Conservation (phyloP, 2,888 invertebrate genomes). For the Formica aserva region DNA sequence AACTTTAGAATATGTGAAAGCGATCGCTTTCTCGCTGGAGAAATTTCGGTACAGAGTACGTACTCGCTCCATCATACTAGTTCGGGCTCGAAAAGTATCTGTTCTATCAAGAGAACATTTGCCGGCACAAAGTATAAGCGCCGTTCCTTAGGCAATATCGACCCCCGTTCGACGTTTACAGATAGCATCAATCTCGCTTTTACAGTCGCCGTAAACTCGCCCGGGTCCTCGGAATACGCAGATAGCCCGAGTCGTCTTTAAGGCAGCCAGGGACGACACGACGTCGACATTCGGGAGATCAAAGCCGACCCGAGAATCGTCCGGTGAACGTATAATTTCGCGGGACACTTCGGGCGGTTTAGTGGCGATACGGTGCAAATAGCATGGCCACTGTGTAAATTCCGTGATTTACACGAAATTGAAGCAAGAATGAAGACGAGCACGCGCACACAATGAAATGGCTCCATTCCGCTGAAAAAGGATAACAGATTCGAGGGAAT, state of each 20-base stretch:
- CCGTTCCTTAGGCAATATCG: neutral
- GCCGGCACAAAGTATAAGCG: slow-evolving; percentile 13
- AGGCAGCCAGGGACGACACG: neutral
- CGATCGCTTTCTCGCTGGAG: neutral
- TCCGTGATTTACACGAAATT: slow-evolving; percentile 28
- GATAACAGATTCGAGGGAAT: neutral
- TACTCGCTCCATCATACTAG: neutral
- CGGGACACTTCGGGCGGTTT: neutral
- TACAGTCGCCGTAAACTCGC: slow-evolving; percentile 64
- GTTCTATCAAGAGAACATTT: slow-evolving; percentile 4
- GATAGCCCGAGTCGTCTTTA: slow-evolving; percentile 11
- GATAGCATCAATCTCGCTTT: slow-evolving; percentile 72
- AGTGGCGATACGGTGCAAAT: slow-evolving; percentile 15
- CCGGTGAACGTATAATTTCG: slow-evolving; percentile 35
- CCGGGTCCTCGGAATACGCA: neutral
- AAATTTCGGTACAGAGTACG: slow-evolving; percentile 1
- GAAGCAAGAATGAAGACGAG: neutral
- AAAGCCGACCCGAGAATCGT: neutral
- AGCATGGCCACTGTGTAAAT: slow-evolving; percentile 2
- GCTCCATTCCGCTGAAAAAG: neutral
- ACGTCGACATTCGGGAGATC: slow-evolving; percentile 1
- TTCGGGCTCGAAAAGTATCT: neutral
- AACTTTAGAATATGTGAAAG: neutral
- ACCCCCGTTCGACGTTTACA: slow-evolving; percentile 64
- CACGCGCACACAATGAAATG: neutral